Evolutionary conservation across 2,888 invertebrate species (phyloP), one percentile per base, ranked within the genome.

Genomic region (Acleris literana): DNA sequence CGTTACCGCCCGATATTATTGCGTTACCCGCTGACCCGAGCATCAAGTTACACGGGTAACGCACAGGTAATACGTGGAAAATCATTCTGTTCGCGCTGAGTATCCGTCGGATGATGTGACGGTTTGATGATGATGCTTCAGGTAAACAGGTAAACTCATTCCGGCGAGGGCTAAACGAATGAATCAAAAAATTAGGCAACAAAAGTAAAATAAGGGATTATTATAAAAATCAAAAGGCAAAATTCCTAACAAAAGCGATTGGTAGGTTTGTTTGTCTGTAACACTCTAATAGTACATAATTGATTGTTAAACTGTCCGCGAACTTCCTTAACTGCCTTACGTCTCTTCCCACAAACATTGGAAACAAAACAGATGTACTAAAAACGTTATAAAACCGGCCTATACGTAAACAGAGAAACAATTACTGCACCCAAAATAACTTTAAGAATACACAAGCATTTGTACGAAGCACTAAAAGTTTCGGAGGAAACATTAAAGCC

Each of bases 401-500:
- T 67, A 70, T 70, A 71, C 70, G 69, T 69, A 72, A 71, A 69
- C 70, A 68, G 13, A 53, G 61, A 39, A 66, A 66, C 66, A 66
- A 66, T 66, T 66, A 66, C 66, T 56, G 65, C 66, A 57, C 70
- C 68, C 62, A 71, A 76, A 77, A 77, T 76, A 76, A 77, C 73
- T 64, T 63, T 63, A 69, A 70, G 62, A 71, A 70, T 70, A 74
- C 68, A 71, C 70, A 63, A 71, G 71, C 76, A 71, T 76, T 76
- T 74, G 74, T 76, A 73, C 73, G 71, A 72, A 75, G 71, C 71
- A 74, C 72, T 76, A 76, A 77, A 76, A 73, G 76, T 73, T 75
- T 76, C 71, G 68, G 64, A 70, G 71, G 69, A 73, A 75, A 69
- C 79, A 76, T 83, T 79, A 83, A 82, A 76, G 80, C 82, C 64